A percentile compares a stretch with the other conserved stretches of the same genome.
Evolutionary conservation across 2,888 invertebrate genomes (phyloP).

Genomic region (Andrena hattorfiana): DNA sequence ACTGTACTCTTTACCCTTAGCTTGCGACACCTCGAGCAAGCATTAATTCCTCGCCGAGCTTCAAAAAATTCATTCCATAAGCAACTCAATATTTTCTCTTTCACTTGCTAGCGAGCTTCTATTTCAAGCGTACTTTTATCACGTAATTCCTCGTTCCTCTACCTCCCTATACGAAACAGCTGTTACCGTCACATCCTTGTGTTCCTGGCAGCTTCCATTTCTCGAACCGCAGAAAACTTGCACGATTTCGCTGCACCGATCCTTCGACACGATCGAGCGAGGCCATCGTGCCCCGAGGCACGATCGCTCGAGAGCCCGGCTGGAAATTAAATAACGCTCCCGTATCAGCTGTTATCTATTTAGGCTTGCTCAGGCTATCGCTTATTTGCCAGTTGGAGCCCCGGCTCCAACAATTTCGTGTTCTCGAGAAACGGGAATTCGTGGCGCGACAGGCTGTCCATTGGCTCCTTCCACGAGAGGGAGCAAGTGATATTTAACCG

Average conservation of each 20-base stretch:
- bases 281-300: background rate
- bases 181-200: background rate
- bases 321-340: constrained; percentile 75
- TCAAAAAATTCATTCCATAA: background rate
- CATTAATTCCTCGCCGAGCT: background rate
- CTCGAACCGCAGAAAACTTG: background rate
- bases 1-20: too few relatives aligned
- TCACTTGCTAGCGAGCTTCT: background rate
- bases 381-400: constrained; percentile 71
- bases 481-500: background rate
- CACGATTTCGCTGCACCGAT: background rate
- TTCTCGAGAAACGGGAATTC: constrained; percentile 56
- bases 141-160: background rate
- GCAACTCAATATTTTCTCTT: background rate
- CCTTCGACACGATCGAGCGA: constrained; percentile 21
- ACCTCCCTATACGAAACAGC: background rate
- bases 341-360: constrained; percentile 80
- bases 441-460: constrained; percentile 25
- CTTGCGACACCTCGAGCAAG: too few relatives aligned
- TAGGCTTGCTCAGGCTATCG: constrained; percentile 77
- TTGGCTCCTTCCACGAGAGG: background rate
- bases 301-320: constrained; percentile 38
- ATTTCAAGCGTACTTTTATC: constrained; percentile 16
- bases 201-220: background rate
- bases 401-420: constrained; percentile 56